These are phyloP conservation scores for Leucophenga maculata DNA, from an alignment of 2,888 invertebrate genomes.

Conservation along the genomic window DNA sequence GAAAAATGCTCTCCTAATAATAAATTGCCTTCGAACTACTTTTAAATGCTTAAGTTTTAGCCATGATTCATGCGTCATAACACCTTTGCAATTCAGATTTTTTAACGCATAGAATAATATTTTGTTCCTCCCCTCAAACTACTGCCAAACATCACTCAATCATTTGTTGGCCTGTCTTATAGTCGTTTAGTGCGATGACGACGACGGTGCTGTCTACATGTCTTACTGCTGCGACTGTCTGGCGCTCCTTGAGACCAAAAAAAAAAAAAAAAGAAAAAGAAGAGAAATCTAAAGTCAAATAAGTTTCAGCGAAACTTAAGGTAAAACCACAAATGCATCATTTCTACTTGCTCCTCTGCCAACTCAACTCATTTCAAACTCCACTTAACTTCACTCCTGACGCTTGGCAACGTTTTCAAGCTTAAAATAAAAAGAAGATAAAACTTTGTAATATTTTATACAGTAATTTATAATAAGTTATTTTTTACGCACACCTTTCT, in stretches of 20 bases:
- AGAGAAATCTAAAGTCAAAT: not conserved
- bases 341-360: not conserved
- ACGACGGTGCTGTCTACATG: not conserved
- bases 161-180: not conserved
- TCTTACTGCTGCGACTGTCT: not conserved
- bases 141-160: constrained; percentile 17
- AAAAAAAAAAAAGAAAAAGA: too few species aligned
- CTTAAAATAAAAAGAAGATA: not conserved
- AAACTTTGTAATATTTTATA: constrained; percentile 49
- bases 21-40: not conserved
- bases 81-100: not conserved
- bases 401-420: not conserved
- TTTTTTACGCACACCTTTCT: constrained; percentile 57
- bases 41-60: not conserved
- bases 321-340: not conserved
- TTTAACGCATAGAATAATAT: not conserved
- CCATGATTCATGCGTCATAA: not conserved
- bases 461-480: constrained; percentile 61
- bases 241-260: not conserved
- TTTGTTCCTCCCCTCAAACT: not conserved
- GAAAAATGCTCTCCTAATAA: not conserved
- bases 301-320: not conserved
- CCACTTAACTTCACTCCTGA: not conserved
- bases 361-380: too few species aligned
- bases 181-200: not conserved